A percentile compares a stretch with the other conserved stretches of the same genome.
Conservation (phyloP, 2,888 invertebrate genomes). For the Nephrotoma guestfalica region DNA sequence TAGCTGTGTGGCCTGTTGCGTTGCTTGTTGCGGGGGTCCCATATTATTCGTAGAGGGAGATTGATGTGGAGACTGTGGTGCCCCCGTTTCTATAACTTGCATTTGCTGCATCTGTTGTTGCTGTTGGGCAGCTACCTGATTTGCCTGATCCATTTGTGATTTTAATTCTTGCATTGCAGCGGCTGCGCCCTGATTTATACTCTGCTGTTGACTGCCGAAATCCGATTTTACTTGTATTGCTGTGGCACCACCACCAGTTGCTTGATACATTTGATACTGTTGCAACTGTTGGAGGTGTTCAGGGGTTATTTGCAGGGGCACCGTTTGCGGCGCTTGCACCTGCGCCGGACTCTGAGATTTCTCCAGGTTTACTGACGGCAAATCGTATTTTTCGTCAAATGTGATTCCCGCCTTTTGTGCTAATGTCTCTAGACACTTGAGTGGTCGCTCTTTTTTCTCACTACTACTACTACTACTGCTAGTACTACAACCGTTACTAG, state of each 20-base stretch:
- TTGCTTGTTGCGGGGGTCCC: constrained; percentile 31
- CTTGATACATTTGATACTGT: constrained; percentile 41
- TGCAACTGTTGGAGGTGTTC: constrained; percentile 44
- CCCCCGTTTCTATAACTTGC: constrained; percentile 28
- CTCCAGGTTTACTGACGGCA: constrained; percentile 49
- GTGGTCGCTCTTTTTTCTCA: constrained; percentile 35
- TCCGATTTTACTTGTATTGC: constrained; percentile 33
- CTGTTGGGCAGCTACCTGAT: constrained; percentile 32
- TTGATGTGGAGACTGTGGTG: constrained; percentile 35
- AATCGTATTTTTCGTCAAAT: constrained; percentile 60
- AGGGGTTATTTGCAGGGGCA: constrained; percentile 31
- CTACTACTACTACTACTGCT: constrained; percentile 31
- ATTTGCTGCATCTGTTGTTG: constrained; percentile 35
- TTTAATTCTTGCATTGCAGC: constrained; percentile 20
- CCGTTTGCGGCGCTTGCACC: constrained; percentile 26
- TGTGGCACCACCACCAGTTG: constrained; percentile 32
- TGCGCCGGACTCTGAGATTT: constrained; percentile 40
- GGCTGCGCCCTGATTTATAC: constrained; percentile 1
- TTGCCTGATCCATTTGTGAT: constrained; percentile 24
- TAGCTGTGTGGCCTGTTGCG: constrained; percentile 43
- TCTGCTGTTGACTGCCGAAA: constrained; percentile 23
- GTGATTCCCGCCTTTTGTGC: constrained; percentile 61
- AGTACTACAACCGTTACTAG: constrained; percentile 12
- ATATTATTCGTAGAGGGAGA: constrained; percentile 24
- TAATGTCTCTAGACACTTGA: constrained; percentile 56